phyloP scores from a whole-genome alignment of 1,140 invertebrate species.

The Leucophenga varia region DNA sequence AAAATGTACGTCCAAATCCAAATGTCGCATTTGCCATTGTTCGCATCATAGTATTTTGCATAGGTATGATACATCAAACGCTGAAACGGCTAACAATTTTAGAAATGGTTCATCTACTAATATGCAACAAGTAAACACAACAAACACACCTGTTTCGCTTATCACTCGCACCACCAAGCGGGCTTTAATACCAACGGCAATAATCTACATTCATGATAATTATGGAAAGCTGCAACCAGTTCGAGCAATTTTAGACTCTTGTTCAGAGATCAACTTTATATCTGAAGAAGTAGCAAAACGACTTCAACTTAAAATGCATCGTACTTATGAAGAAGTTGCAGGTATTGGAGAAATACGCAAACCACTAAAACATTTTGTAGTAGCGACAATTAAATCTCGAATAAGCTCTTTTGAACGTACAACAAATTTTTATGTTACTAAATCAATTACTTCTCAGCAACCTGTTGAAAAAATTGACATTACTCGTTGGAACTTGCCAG shows the following conservation, averaged over 20 bases:
- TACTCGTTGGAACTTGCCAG: conserved; percentile 15
- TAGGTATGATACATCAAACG: background rate
- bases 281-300: conserved; percentile 4
- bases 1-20: background rate
- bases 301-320: background rate
- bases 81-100: background rate
- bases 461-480: background rate
- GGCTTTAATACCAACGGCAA: background rate
- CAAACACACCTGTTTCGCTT: background rate
- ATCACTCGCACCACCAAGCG: too few relatives aligned
- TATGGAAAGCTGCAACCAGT: background rate
- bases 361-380: background rate
- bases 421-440: background rate
- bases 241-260: conserved; percentile 1
- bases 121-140: too few relatives aligned
- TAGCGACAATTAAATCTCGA: background rate
- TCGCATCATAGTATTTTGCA: too few relatives aligned
- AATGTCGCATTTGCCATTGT: too few relatives aligned
- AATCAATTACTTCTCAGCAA: background rate
- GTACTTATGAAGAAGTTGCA: background rate
- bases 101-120: background rate
- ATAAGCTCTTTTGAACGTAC: background rate
- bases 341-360: background rate
- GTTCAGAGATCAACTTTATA: conserved; percentile 5
- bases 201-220: background rate